These are phyloP conservation scores for Typhlichthys subterraneus DNA, from an alignment of 2,797 vertebrate genomes.

Conservation along the genomic window DNA sequence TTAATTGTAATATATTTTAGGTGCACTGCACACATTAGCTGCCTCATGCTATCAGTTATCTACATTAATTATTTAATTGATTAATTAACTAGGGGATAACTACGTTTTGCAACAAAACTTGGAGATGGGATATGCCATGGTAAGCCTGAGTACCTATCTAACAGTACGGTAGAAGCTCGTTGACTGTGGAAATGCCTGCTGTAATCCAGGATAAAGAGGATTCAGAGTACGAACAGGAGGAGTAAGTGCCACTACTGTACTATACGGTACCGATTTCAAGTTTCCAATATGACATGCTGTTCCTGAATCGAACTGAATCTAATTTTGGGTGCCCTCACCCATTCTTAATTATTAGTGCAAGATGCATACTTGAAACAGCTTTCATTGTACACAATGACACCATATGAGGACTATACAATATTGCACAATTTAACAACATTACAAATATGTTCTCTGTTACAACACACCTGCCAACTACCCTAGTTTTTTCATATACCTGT, in stretches of 20 bases:
- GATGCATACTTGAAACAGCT: constrained; percentile 23
- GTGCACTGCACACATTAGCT: neutral
- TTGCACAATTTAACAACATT: too few relatives aligned
- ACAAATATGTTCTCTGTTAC: too few relatives aligned
- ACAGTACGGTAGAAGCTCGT: constrained; percentile 19
- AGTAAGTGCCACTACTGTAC: constrained; percentile 71
- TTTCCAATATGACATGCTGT: constrained; percentile 1
- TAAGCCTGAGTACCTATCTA: constrained; percentile 40
- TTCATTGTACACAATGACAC: constrained; percentile 33
- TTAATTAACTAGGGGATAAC: neutral
- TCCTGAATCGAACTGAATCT: too few relatives aligned
- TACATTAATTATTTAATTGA: neutral
- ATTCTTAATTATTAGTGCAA: constrained; percentile 41
- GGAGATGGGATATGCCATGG: constrained; percentile 43
- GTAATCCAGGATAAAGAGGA: constrained; percentile 83
- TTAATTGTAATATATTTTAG: neutral
- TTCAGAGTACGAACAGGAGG: constrained; percentile 80
- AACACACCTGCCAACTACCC: too few relatives aligned
- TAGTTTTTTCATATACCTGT: too few relatives aligned
- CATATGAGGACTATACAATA: neutral
- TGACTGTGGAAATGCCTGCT: constrained; percentile 82
- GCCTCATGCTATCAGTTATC: neutral
- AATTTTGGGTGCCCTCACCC: constrained; percentile 2
- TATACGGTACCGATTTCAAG: constrained; percentile 11
- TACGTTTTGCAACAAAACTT: constrained; percentile 28